A percentile compares a stretch with the other conserved stretches of the same genome.
Evolutionary conservation across 2,888 invertebrate species (phyloP).

Genomic region (Pocota personata): DNA sequence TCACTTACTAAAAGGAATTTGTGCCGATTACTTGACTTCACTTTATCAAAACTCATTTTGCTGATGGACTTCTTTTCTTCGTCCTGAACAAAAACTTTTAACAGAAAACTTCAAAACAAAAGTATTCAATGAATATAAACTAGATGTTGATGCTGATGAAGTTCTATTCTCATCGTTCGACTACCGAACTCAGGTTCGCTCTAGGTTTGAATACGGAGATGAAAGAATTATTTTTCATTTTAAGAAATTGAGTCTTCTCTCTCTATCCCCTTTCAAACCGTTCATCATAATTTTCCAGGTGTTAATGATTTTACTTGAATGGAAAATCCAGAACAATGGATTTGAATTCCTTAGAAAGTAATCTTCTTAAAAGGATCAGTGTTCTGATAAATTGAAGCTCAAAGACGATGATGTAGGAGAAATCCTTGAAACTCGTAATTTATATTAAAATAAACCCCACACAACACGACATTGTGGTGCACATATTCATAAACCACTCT

Average conservation of each 20-base stretch:
- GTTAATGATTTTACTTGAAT: constrained; percentile 20
- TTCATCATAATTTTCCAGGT: constrained; percentile 19
- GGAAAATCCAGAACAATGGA: constrained; percentile 33
- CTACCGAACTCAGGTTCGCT: not conserved
- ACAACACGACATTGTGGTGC: not conserved
- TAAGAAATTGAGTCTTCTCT: not conserved
- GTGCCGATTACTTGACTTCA: not conserved
- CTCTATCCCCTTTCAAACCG: not conserved
- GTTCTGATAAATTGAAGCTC: not conserved
- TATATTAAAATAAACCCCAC: not conserved
- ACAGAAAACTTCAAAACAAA: not conserved
- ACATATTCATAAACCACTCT: constrained; percentile 30
- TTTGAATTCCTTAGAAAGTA: constrained; percentile 23
- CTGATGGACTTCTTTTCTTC: constrained; percentile 6
- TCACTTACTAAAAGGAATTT: not conserved
- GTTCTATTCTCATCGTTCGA: not conserved
- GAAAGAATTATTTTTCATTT: not conserved
- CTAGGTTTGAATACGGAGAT: not conserved
- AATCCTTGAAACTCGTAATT: not conserved
- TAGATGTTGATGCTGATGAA: not conserved
- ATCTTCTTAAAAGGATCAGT: constrained; percentile 35
- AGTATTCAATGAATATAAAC: not conserved
- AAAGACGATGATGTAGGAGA: not conserved
- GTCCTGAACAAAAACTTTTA: not conserved
- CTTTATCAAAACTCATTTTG: not conserved